Base-by-base conservation (phyloP, 2,113 vertebrate genomes). In the Odocoileus virginianus region DNA sequence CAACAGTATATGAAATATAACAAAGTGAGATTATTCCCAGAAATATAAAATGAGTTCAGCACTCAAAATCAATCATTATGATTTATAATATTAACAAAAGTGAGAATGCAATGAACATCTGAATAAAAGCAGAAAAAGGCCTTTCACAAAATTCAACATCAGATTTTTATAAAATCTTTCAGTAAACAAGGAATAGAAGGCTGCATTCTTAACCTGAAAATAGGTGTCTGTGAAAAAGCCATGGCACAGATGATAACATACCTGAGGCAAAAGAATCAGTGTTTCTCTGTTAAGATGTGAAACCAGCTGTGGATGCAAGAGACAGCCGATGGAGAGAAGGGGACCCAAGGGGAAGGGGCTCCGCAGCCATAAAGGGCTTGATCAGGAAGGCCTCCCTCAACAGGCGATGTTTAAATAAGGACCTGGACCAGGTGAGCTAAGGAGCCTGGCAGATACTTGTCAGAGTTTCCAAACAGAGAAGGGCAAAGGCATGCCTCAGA, bases 241-340 rank as follows among this genome's bases (percentile, higher is more conserved):
- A 54, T 6, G 55, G 47, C 9, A 16, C 15, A 19, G 27, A 21
- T 10, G 4, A 50, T 9, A 40, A 12, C 8, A 12, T 2, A 19
- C 9, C 10, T 13, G 30, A 7, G 16, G 16, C 21, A 14, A 58
- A 67, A 17, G 30, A 27, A 4, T 4, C 21, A 28, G 28, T 0
- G 4, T 16, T 74, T 57, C 33, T 19, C 55, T 9, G 21, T 43
- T 28, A 43, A 64, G 23, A 27, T 52, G 3, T 3, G 23, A n/a
- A 50, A 15, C 7, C 4, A 33, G 23, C 8, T 10, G 6, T 4
- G 21, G 50, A 36, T 33, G 7, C 4, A 6, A 3, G 0, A 12
- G 28, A 25, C 8, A n/a, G 27, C 21, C 10, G 23, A 47, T 3
- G 52, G 28, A 50, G 47, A 50, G 47, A 50, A 50, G 47, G 47